These are phyloP conservation scores for Euproctis similis DNA, from an alignment of 2,888 invertebrate genomes.

Conservation along the genomic window DNA sequence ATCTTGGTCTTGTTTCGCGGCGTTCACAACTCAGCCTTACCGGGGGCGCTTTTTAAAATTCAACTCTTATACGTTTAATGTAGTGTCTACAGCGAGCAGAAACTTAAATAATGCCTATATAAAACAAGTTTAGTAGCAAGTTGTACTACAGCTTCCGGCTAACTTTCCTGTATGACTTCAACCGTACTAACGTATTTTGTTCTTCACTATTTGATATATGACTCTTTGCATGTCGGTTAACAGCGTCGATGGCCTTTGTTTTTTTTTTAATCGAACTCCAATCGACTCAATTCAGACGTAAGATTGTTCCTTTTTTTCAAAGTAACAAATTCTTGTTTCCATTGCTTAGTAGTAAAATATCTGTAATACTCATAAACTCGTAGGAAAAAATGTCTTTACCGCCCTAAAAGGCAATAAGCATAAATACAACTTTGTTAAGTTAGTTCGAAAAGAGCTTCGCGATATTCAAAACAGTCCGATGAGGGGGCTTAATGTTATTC, in stretches of 20 bases:
- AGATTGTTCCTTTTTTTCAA: conserved; percentile 55
- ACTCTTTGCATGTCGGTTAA: conserved; percentile 59
- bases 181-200: conserved; percentile 42
- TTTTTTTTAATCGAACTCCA: conserved; percentile 54
- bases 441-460: conserved; percentile 29
- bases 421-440: conserved; percentile 53
- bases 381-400: conserved; percentile 34
- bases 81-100: conserved; percentile 52
- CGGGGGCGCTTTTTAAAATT: conserved; percentile 61
- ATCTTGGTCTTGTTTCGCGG: conserved; percentile 53
- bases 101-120: conserved; percentile 65
- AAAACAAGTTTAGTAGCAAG: conserved; percentile 53
- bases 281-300: conserved; percentile 49
- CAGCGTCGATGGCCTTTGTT: conserved; percentile 46
- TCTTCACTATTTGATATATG: conserved; percentile 53
- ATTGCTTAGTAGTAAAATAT: conserved; percentile 44
- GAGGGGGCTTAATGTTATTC: conserved; percentile 66
- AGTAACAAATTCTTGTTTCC: conserved; percentile 22
- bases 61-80: conserved; percentile 58
- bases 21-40: conserved; percentile 46
- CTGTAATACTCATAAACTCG: conserved; percentile 35
- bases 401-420: conserved; percentile 53
- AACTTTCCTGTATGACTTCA: conserved; percentile 59
- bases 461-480: conserved; percentile 59
- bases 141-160: conserved; percentile 40